Conservation (phyloP, 2,888 invertebrate genomes). For the Oegoconia quadripuncta region DNA sequence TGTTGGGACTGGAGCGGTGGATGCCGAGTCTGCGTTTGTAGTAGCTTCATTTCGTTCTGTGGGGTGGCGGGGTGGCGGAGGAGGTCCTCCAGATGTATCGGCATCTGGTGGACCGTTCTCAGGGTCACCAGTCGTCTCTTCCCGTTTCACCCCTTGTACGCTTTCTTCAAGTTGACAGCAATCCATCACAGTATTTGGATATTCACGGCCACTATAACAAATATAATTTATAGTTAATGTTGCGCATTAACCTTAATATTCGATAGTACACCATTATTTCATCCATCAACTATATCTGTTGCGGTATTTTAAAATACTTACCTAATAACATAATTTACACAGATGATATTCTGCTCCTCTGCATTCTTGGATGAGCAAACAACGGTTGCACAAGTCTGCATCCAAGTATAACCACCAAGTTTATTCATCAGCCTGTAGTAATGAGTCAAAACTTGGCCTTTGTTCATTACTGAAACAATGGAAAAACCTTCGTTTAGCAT, state of each 20-base stretch:
- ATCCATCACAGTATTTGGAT: constrained; percentile 94
- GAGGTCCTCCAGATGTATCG: constrained; percentile 79
- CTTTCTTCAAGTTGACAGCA: constrained; percentile 94
- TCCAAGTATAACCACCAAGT: constrained; percentile 96
- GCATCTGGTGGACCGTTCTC: constrained; percentile 94
- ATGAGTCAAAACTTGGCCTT: constrained; percentile 97
- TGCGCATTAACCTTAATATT: too few species aligned
- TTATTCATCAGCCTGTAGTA: constrained; percentile 98
- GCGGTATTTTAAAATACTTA: constrained; percentile 50
- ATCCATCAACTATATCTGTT: background rate
- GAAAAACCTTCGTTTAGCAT: constrained; percentile 1
- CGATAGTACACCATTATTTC: too few species aligned
- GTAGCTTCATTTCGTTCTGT: constrained; percentile 63
- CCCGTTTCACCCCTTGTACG: constrained; percentile 88
- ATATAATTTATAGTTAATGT: too few species aligned
- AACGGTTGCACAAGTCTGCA: constrained; percentile 98
- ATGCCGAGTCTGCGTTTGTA: constrained; percentile 57
- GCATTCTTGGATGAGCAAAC: constrained; percentile 97
- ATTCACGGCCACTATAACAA: constrained; percentile 89
- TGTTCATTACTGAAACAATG: constrained; percentile 91
- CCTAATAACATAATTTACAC: constrained; percentile 98
- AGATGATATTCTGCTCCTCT: constrained; percentile 98
- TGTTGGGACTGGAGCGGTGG: constrained; percentile 62
- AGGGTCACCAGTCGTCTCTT: constrained; percentile 89
- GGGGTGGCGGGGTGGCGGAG: constrained; percentile 56